These are phyloP conservation scores for Semicossyphus pulcher DNA, from an alignment of 2,113 vertebrate genomes.

Conservation along the genomic window DNA sequence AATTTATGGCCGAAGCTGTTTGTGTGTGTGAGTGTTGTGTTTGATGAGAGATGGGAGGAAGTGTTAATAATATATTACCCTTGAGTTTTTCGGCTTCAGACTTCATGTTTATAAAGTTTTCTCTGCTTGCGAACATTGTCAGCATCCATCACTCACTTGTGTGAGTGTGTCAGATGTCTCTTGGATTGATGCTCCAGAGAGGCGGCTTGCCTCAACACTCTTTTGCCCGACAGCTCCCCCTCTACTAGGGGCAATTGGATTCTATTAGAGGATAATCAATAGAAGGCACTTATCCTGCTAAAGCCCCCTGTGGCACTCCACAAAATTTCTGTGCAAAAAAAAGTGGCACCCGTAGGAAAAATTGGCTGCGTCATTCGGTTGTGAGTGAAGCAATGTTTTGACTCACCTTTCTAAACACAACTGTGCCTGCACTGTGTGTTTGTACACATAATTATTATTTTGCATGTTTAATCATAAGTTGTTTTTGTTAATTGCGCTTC, in stretches of 20 bases:
- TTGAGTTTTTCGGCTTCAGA: background rate
- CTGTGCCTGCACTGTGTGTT: background rate
- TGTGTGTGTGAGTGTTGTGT: background rate
- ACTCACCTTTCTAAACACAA: background rate
- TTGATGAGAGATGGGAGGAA: background rate
- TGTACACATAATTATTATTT: background rate
- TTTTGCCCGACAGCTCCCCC: background rate
- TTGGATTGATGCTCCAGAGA: constrained; percentile 19
- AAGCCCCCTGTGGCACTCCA: background rate
- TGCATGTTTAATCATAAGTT: background rate
- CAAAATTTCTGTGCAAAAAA: background rate
- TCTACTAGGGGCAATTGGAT: background rate
- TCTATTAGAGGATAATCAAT: constrained; percentile 43
- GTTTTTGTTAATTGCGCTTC: constrained; percentile 1
- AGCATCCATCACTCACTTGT: background rate
- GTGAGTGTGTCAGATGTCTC: background rate
- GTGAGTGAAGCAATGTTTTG: constrained; percentile 1
- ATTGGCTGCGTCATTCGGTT: constrained; percentile 3
- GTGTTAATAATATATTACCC: background rate
- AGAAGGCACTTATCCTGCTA: background rate
- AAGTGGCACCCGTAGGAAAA: background rate
- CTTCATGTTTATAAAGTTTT: background rate
- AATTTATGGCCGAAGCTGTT: background rate
- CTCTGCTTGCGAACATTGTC: background rate
- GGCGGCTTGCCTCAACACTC: background rate